Evolutionary conservation across 2,888 invertebrate species (phyloP), one percentile per base, ranked within the genome.

Genomic region (Xestobium rufovillosum): DNA sequence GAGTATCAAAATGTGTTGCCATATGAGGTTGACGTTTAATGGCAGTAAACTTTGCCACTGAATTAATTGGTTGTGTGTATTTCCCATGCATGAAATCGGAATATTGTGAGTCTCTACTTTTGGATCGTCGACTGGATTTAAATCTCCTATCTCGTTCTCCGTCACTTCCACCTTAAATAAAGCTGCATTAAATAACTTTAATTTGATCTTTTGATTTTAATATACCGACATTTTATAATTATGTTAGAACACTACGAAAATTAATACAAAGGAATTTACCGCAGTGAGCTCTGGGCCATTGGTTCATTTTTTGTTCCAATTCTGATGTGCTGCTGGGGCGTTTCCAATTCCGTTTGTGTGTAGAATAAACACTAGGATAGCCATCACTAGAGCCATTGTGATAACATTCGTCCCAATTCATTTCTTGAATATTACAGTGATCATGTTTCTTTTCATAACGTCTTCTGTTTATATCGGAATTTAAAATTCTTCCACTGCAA

Each of bases 361-460:
- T 49, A 8, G 56, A 36, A 49, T 65, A 67, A 41, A 63, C 61
- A 1, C 59, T 50, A 2, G 63, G 55, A 28, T 53, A 53, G 1
- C 49, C 32, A 34, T 63, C 61, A 26, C 63, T 63, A 2, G 57
- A 55, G 36, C 62, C 64, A 38, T 65, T 61, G 3, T 56, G 49
- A 42, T 76, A 76, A 40, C 77, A 75, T 39, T 65, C 70, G 49
- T 78, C 80, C 70, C 81, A 76, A 9, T 78, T 69, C 28, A 67
- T 66, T 48, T 76, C 67, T 41, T 65, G 65, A 1, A 64, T 61
- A 16, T 64, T 64, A 12, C 61, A 46, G 8, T 64, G 61, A 37
- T 71, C 71, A 32, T 72, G 67, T 41, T 63, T 63, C 10, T 19
- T 19, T 19, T 19, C 23, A n/a, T 19, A n/a, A 6, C 23, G 23